Percentiles rank a stretch among this genome's conserved stretches.
These are phyloP conservation scores for Idaea biselata DNA, from an alignment of 2,888 invertebrate genomes.

Conservation along the genomic window DNA sequence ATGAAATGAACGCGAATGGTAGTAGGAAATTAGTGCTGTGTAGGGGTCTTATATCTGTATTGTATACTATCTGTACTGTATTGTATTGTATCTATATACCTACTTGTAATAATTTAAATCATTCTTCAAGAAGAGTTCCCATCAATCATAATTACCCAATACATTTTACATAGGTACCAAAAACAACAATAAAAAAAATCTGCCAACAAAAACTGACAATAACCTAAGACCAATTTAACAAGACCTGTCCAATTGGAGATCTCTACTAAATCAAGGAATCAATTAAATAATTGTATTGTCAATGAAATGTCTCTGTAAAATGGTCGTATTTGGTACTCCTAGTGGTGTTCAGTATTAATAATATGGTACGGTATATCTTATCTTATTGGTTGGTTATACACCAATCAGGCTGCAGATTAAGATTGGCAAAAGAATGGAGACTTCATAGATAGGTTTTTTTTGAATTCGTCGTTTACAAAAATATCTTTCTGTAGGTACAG, in stretches of 20 bases:
- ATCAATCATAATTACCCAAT: not conserved
- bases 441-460: not conserved
- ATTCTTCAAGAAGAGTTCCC: not conserved
- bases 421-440: not conserved
- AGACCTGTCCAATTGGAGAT: not conserved
- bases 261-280: not conserved
- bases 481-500: too few relatives aligned
- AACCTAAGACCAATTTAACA: not conserved
- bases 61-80: too few relatives aligned
- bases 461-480: not conserved
- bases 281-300: not conserved
- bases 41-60: too few relatives aligned
- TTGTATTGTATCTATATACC: too few relatives aligned
- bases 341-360: not conserved
- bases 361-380: not conserved
- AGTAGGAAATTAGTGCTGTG: too few relatives aligned
- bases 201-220: not conserved
- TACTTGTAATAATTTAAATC: too few relatives aligned
- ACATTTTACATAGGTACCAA: not conserved
- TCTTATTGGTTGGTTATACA: not conserved
- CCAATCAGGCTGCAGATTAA: not conserved
- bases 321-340: not conserved
- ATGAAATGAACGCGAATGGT: too few relatives aligned
- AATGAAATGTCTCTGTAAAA: conserved; percentile 11
- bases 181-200: not conserved